A percentile compares a stretch with the other conserved stretches of the same genome.
Evolutionary conservation across 30 jellyfish, hydroid and myxozoan species (phyloP).

Genomic region (Aurelia coerulea): DNA sequence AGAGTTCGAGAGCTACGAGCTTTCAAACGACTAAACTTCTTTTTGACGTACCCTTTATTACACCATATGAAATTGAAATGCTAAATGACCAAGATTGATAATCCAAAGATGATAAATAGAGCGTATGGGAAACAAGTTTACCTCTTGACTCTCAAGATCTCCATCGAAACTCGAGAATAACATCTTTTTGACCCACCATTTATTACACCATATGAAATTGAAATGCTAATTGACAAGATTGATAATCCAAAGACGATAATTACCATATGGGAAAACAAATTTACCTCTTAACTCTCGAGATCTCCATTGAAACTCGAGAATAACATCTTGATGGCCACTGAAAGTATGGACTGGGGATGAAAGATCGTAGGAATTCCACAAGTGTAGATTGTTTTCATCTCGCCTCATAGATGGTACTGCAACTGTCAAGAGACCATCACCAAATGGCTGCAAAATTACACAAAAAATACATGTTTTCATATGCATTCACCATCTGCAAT

Average conservation of each 20-base stretch:
- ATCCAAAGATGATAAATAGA: too few species aligned
- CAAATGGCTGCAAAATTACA: conserved; percentile 86
- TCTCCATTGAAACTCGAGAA: conserved; percentile 96
- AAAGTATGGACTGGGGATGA: conserved; percentile 87
- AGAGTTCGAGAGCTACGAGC: too few species aligned
- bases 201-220: too few species aligned
- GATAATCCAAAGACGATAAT: too few species aligned
- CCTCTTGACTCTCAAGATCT: conserved; percentile 69
- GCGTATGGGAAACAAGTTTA: neutral
- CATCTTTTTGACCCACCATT: conserved; percentile 97
- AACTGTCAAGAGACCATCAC: conserved; percentile 95
- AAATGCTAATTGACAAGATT: too few species aligned
- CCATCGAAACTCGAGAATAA: conserved; percentile 93
- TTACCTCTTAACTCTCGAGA: conserved; percentile 67
- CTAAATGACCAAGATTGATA: too few species aligned
- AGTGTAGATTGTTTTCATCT: conserved; percentile 77
- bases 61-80: too few species aligned
- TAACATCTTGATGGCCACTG: conserved; percentile 93
- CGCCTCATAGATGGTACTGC: conserved; percentile 90
- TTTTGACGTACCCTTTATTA: too few species aligned
- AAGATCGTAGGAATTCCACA: conserved; percentile 87
- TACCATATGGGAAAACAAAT: too few species aligned
- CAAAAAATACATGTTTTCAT: neutral
- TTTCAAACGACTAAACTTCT: too few species aligned
- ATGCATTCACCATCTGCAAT: too few species aligned